Evolutionary conservation across 2,113 vertebrate species (phyloP).

Genomic region (Murina feae): DNA sequence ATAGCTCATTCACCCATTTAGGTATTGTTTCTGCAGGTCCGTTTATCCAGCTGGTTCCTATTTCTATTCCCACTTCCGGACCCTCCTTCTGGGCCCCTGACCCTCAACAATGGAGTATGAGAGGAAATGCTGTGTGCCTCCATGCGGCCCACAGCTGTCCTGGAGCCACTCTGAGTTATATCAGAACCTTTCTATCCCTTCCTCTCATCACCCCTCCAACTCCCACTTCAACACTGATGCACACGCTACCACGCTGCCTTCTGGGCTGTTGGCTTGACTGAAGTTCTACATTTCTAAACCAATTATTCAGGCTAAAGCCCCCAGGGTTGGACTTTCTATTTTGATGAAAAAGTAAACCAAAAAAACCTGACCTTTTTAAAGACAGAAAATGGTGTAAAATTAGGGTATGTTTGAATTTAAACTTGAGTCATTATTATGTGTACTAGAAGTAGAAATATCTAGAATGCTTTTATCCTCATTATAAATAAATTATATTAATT

Average conservation of each 20-base stretch:
- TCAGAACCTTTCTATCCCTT: background rate
- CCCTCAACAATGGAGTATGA: background rate
- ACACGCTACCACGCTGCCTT: background rate
- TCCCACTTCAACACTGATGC: background rate
- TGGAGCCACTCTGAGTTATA: background rate
- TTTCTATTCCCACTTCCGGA: background rate
- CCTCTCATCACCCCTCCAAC: background rate
- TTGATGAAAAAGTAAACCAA: background rate
- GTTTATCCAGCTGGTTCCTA: background rate
- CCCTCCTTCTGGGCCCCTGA: background rate
- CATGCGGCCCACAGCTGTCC: background rate
- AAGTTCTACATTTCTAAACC: background rate
- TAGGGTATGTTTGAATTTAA: slow-evolving; percentile 9
- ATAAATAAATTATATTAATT: background rate
- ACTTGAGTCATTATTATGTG: background rate
- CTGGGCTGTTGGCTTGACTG: background rate
- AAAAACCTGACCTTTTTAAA: background rate
- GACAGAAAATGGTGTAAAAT: background rate
- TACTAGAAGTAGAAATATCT: background rate
- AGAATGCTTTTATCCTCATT: background rate
- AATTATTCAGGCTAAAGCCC: background rate
- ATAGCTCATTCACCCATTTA: background rate
- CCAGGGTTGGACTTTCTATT: background rate
- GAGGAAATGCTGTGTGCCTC: background rate
- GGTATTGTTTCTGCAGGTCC: background rate